Percentiles rank a stretch among this genome's conserved stretches.
phyloP scores from a whole-genome alignment of 2,797 vertebrate species.

The Tragelaphus eurycerus region DNA sequence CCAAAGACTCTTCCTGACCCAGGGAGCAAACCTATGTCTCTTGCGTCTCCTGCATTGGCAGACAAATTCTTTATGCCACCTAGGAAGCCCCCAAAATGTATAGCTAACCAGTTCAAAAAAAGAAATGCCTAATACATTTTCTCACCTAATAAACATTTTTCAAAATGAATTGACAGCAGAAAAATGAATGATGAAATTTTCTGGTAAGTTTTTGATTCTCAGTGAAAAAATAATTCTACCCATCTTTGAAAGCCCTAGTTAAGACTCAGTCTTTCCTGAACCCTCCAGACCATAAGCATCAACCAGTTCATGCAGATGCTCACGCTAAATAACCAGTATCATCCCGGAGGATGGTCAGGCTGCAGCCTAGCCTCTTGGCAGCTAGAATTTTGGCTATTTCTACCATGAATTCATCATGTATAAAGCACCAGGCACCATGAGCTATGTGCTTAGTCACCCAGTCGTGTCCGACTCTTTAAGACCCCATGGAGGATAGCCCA shows the following conservation, averaged over 20 bases:
- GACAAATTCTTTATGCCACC: background rate
- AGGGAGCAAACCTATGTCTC: background rate
- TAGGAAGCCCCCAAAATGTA: background rate
- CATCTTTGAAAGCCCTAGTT: background rate
- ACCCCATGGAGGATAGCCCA: background rate
- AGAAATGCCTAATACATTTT: conserved; percentile 8
- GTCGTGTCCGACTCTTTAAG: background rate
- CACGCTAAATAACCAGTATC: background rate
- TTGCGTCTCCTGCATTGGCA: background rate
- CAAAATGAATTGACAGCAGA: background rate
- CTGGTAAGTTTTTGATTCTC: background rate
- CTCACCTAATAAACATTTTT: conserved; percentile 18
- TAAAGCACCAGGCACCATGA: background rate
- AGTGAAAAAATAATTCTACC: background rate
- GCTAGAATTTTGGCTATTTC: background rate
- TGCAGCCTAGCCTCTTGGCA: background rate
- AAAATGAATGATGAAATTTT: background rate
- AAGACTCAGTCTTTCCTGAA: background rate
- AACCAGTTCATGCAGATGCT: background rate
- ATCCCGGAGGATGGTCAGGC: background rate
- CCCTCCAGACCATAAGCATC: background rate
- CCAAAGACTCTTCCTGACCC: background rate
- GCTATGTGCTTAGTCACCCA: background rate
- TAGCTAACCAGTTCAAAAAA: background rate
- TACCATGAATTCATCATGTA: background rate